phyloP scores from a whole-genome alignment of 1,140 invertebrate genomes.

The Zaprionus gabonicus region DNA sequence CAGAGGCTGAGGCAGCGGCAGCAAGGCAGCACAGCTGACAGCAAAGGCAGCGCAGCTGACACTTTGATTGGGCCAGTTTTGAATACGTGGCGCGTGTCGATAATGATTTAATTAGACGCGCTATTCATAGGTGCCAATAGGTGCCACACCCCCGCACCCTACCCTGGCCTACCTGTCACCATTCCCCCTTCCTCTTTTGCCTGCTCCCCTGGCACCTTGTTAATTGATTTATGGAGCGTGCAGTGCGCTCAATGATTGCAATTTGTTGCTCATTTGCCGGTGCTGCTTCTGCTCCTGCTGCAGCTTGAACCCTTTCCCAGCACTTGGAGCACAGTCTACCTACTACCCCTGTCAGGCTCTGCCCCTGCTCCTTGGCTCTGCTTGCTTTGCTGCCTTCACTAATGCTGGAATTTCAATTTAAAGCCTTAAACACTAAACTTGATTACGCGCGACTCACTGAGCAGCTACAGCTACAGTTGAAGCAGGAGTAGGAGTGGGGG shows the following conservation, averaged over 20 bases:
- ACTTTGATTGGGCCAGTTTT: slow-evolving; percentile 27
- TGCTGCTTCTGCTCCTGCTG: slow-evolving; percentile 1
- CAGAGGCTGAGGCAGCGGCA: not conserved
- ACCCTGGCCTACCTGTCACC: not conserved
- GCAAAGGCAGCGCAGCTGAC: not conserved
- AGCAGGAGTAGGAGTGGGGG: not conserved
- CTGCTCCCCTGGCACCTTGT: not conserved
- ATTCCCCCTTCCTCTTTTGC: not conserved
- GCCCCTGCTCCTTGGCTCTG: slow-evolving; percentile 24
- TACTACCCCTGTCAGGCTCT: not conserved
- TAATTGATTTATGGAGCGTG: slow-evolving; percentile 40
- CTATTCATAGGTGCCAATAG: slow-evolving; percentile 14
- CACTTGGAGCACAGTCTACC: not conserved
- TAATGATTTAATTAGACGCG: slow-evolving; percentile 52
- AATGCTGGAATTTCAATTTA: slow-evolving; percentile 81
- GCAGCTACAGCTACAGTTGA: slow-evolving; percentile 10
- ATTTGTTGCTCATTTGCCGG: slow-evolving; percentile 49
- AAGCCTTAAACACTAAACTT: slow-evolving; percentile 77
- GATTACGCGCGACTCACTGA: slow-evolving; percentile 67
- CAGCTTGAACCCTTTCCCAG: slow-evolving; percentile 13
- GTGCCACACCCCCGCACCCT: not conserved
- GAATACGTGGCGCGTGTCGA: slow-evolving; percentile 32
- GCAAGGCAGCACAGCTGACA: slow-evolving; percentile 4
- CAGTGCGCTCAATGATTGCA: slow-evolving; percentile 42
- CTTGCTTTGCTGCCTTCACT: slow-evolving; percentile 60